A percentile compares a stretch with the other conserved stretches of the same genome.
Conservation (phyloP, 1,140 invertebrate genomes). For the Akabosia matsudoensis region DNA sequence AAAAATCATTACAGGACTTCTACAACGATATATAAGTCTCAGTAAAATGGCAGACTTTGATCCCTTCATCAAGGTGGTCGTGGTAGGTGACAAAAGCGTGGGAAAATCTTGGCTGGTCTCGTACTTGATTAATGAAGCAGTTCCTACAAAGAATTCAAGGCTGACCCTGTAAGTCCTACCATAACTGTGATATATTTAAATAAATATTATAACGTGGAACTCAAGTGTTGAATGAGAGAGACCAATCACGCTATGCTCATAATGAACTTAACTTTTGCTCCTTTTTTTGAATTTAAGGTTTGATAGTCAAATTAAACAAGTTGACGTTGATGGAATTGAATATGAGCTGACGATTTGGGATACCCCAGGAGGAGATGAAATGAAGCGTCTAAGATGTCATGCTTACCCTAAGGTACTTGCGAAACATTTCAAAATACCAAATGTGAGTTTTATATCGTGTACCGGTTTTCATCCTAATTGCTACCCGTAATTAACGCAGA, state of each 20-base stretch:
- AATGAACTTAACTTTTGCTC: neutral
- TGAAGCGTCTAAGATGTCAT: conserved; percentile 24
- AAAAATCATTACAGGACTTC: too few relatives aligned
- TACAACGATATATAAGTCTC: too few relatives aligned
- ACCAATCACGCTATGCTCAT: too few relatives aligned
- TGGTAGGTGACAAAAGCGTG: conserved; percentile 28
- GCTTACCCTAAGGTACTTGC: conserved; percentile 28
- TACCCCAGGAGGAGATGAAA: conserved; percentile 26
- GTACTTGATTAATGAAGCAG: neutral
- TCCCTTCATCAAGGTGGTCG: conserved; percentile 26
- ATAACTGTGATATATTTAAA: neutral
- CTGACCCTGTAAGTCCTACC: conserved; percentile 24
- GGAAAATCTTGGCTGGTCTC: conserved; percentile 30
- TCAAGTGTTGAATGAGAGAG: too few relatives aligned
- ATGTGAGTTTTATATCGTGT: neutral
- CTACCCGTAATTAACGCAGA: conserved; percentile 17
- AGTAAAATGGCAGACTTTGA: conserved; percentile 26
- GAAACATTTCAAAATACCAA: neutral
- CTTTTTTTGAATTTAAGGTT: conserved; percentile 17
- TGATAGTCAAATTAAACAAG: conserved; percentile 30
- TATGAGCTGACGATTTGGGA: conserved; percentile 35
- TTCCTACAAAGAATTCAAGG: conserved; percentile 1
- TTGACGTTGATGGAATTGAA: conserved; percentile 32
- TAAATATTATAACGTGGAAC: too few relatives aligned
- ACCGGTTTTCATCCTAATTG: neutral